phyloP scores from a whole-genome alignment of 2,113 vertebrate genomes.

The Paramormyrops kingsleyae region DNA sequence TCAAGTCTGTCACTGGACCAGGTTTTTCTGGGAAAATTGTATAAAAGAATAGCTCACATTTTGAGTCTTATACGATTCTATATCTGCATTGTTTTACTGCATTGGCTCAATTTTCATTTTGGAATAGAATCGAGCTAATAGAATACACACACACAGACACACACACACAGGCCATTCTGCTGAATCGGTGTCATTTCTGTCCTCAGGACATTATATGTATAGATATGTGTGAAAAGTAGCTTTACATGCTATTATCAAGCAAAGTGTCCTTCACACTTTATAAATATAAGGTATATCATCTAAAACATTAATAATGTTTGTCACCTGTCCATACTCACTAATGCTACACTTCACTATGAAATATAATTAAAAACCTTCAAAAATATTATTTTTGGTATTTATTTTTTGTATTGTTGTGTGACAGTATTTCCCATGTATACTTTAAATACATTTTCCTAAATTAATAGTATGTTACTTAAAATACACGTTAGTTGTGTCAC shows the following conservation, averaged over 20 bases:
- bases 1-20: slow-evolving; percentile 87
- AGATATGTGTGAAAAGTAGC: neutral
- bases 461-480: neutral
- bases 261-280: neutral
- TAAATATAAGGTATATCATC: neutral
- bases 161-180: neutral
- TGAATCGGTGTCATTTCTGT: neutral
- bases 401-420: neutral
- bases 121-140: neutral
- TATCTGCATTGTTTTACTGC: neutral
- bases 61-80: neutral
- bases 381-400: neutral
- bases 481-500: neutral
- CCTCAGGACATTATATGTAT: neutral
- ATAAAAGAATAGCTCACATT: neutral
- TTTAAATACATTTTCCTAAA: neutral
- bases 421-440: neutral
- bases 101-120: neutral
- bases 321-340: neutral
- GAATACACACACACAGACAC: neutral
- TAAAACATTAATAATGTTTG: neutral
- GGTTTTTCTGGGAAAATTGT: slow-evolving; percentile 75
- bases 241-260: neutral
- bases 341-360: neutral
- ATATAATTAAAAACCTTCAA: neutral